phyloP scores from a whole-genome alignment of 2,797 vertebrate species.

The Labeo calbasu region DNA sequence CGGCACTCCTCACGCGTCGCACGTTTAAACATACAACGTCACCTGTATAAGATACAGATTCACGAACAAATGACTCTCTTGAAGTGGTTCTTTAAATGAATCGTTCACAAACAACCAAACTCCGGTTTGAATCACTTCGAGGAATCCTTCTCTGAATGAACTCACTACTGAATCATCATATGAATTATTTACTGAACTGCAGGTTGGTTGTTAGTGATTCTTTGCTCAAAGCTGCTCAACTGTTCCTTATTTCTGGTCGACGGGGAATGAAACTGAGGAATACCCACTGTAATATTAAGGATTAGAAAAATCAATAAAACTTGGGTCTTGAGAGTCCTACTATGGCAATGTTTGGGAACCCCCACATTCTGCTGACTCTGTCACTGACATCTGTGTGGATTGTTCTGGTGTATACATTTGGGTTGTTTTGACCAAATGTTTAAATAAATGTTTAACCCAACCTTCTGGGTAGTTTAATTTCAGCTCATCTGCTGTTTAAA shows the following conservation, averaged over 20 bases:
- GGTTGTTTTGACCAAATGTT: too few relatives aligned
- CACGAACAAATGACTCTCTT: background rate
- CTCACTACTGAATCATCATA: background rate
- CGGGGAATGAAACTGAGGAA: background rate
- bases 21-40: too few relatives aligned
- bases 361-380: too few relatives aligned
- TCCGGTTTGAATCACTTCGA: background rate
- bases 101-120: background rate
- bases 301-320: background rate
- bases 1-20: background rate
- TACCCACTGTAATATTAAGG: background rate
- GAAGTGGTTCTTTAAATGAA: background rate
- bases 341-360: too few relatives aligned
- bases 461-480: too few relatives aligned
- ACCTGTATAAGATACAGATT: background rate
- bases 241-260: background rate
- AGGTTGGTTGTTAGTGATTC: background rate
- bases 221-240: background rate
- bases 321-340: too few relatives aligned
- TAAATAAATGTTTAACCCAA: too few relatives aligned
- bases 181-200: background rate
- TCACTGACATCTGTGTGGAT: too few relatives aligned
- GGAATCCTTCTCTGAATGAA: background rate
- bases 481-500: too few relatives aligned
- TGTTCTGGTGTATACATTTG: too few relatives aligned